These are phyloP conservation scores for Drosophila albomicans DNA, from an alignment of 1,140 invertebrate genomes.

Conservation along the genomic window DNA sequence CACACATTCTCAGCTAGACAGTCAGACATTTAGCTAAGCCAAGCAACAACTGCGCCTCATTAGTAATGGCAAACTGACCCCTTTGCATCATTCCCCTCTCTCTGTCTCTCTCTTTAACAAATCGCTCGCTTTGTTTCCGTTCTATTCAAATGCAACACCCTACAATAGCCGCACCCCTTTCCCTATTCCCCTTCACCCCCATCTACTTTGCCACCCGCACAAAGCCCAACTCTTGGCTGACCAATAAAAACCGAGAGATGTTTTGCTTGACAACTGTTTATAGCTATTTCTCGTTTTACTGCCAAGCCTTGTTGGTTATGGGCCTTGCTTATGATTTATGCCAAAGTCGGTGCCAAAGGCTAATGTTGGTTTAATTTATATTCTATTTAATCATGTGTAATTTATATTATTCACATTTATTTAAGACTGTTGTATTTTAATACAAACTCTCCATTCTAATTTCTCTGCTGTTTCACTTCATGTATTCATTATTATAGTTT, in stretches of 20 bases:
- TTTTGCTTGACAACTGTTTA: slow-evolving; percentile 6
- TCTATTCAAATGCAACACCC: slow-evolving; percentile 51
- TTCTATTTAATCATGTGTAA: no score
- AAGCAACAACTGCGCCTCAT: slow-evolving; percentile 69
- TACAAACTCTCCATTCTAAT: no score
- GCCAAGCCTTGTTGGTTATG: slow-evolving; percentile 5
- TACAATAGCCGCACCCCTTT: slow-evolving; percentile 16
- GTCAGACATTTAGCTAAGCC: slow-evolving; percentile 16
- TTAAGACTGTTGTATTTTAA: no score
- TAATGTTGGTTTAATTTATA: neutral
- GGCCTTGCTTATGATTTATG: neutral
- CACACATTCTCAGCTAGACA: slow-evolving; percentile 1
- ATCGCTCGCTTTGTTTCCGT: slow-evolving; percentile 52
- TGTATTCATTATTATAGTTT: no score
- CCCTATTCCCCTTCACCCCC: neutral
- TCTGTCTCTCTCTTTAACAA: neutral
- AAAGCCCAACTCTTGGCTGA: slow-evolving; percentile 23
- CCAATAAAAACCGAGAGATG: slow-evolving; percentile 38
- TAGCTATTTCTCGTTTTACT: neutral
- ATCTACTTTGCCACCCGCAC: neutral
- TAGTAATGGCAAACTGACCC: slow-evolving; percentile 52
- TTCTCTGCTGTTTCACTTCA: no score
- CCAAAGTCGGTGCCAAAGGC: neutral
- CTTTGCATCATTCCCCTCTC: slow-evolving; percentile 2
- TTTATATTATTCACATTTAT: no score